Evolutionary conservation across 2,797 vertebrate genomes (phyloP).

Genomic region (Etheostoma nigrum): DNA sequence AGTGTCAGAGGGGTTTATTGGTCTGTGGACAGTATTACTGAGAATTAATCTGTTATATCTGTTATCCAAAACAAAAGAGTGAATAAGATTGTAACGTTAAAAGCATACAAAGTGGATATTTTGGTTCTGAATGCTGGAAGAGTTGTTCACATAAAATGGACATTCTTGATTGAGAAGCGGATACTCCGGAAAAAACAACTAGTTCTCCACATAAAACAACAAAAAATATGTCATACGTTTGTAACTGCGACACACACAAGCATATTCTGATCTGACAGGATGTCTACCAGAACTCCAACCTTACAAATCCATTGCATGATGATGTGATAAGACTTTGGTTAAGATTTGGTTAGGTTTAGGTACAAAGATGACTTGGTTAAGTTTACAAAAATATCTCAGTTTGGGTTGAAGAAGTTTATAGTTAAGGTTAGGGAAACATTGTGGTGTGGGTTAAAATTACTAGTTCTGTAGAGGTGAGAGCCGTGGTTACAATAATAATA

Average conservation of each 20-base stretch:
- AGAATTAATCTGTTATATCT: conserved; percentile 5
- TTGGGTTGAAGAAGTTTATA: background rate
- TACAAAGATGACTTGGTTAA: background rate
- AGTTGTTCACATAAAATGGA: background rate
- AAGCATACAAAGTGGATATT: background rate
- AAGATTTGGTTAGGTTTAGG: background rate
- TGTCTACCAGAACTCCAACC: background rate
- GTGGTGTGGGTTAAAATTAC: background rate
- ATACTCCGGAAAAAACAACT: background rate
- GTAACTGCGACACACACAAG: background rate
- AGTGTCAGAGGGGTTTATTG: conserved; percentile 48
- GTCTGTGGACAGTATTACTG: conserved; percentile 10
- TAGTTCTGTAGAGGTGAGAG: background rate
- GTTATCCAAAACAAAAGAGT: background rate
- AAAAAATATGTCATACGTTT: background rate
- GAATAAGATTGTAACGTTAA: background rate
- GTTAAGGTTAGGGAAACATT: background rate
- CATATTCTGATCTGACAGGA: background rate
- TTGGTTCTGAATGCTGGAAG: background rate
- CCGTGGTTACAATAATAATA: background rate
- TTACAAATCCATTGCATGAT: conserved; percentile 1
- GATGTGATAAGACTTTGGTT: background rate
- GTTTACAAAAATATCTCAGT: background rate
- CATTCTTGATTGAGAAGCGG: background rate
- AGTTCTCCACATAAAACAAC: background rate